Evolutionary conservation across 2,113 vertebrate species (phyloP).

Genomic region (Neodon shergylaensis): DNA sequence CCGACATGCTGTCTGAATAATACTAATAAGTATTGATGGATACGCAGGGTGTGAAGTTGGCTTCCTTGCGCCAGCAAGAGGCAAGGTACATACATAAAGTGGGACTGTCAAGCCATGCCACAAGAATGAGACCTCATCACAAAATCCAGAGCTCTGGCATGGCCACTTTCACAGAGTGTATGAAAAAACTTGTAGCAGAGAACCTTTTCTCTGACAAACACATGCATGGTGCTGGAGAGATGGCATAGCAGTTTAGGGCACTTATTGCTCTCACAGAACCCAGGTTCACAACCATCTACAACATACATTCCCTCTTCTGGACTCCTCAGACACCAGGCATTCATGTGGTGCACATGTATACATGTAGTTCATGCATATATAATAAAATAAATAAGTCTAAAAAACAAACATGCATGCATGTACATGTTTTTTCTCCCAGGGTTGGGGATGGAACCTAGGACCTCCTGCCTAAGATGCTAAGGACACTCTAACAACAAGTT

Average conservation of each 20-base stretch:
- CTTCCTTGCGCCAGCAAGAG: conserved; percentile 33
- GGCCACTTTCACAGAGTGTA: background rate
- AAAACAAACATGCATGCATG: background rate
- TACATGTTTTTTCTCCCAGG: background rate
- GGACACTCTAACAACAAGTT: background rate
- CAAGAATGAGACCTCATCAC: background rate
- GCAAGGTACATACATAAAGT: background rate
- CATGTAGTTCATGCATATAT: background rate
- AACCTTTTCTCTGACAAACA: background rate
- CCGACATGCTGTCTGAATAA: background rate
- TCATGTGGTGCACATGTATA: background rate
- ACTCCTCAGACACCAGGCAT: background rate
- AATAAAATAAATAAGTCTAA: background rate
- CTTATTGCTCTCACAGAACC: background rate
- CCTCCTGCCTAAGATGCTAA: background rate
- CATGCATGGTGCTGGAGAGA: background rate
- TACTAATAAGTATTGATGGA: conserved; percentile 9
- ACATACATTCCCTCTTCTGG: background rate
- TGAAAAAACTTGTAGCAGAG: background rate
- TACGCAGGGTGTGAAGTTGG: background rate
- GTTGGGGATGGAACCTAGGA: background rate
- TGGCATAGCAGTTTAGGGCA: background rate
- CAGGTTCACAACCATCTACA: background rate
- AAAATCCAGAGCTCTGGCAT: conserved; percentile 10
- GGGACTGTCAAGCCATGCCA: background rate